Percentiles rank a stretch among this genome's conserved stretches.
These are phyloP conservation scores for Amazona ochrocephala DNA, from an alignment of 2,797 vertebrate genomes.

Conservation along the genomic window DNA sequence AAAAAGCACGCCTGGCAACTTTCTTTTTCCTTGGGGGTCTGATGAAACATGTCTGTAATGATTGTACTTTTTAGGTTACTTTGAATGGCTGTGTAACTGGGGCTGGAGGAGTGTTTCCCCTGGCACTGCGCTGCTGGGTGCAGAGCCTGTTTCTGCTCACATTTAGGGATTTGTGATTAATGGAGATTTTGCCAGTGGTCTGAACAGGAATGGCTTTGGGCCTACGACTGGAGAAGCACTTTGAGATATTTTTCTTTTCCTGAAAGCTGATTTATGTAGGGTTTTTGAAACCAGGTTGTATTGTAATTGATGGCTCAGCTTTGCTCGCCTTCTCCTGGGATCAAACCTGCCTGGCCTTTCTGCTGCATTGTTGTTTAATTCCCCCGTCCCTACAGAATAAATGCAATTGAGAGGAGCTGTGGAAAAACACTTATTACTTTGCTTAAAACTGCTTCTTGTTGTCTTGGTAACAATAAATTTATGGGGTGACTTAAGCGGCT, in stretches of 20 bases:
- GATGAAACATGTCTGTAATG: background rate
- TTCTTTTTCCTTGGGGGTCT: background rate
- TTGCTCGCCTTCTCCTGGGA: background rate
- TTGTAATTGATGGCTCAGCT: background rate
- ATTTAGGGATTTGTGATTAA: background rate
- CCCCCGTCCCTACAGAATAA: background rate
- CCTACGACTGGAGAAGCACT: background rate
- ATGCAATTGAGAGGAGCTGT: background rate
- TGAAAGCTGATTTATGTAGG: background rate
- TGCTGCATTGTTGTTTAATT: background rate
- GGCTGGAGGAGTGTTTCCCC: background rate
- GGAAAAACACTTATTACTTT: constrained; percentile 30
- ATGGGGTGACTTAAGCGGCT: constrained; percentile 38
- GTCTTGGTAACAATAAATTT: constrained; percentile 59
- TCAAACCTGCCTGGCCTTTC: background rate
- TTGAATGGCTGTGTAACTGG: background rate
- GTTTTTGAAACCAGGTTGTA: background rate
- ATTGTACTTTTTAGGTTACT: background rate
- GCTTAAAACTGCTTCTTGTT: constrained; percentile 54
- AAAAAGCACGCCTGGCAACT: background rate
- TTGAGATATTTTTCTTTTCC: background rate
- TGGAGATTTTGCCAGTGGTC: background rate
- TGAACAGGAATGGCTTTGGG: background rate
- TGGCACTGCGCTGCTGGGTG: background rate
- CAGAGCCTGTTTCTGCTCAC: background rate